phyloP scores from a whole-genome alignment of 1,140 invertebrate species.

The Pseudomyrmex dendroicus region DNA sequence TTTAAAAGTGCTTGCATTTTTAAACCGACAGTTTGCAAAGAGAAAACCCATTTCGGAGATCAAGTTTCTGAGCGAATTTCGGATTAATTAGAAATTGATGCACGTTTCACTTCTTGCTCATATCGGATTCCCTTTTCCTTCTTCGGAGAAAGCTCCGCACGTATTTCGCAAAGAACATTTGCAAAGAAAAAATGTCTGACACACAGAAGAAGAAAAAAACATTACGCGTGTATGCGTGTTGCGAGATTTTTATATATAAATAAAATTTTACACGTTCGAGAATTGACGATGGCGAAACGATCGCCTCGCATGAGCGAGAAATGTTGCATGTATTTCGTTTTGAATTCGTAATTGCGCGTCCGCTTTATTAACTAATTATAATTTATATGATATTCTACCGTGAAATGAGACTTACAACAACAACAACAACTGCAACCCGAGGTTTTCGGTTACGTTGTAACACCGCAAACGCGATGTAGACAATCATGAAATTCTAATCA shows the following conservation, averaged over 20 bases:
- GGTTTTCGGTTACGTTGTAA: conserved; percentile 16
- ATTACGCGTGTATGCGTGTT: too few species aligned
- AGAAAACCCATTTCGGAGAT: not conserved
- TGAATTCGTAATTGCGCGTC: not conserved
- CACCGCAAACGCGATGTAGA: conserved; percentile 26
- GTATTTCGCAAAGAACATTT: too few species aligned
- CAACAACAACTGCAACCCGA: not conserved
- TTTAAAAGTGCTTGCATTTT: conserved; percentile 63
- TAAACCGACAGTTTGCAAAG: conserved; percentile 20
- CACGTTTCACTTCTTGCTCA: conserved; percentile 10
- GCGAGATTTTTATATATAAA: too few species aligned
- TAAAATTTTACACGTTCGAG: too few species aligned
- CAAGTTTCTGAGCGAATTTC: not conserved
- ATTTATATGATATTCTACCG: not conserved
- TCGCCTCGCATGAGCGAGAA: not conserved
- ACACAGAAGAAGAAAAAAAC: too few species aligned
- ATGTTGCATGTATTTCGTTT: not conserved
- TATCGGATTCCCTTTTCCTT: conserved; percentile 31
- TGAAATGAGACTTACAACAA: conserved; percentile 32
- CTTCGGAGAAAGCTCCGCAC: conserved; percentile 1
- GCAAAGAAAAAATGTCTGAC: too few species aligned
- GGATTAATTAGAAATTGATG: conserved; percentile 51
- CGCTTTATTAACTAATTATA: conserved; percentile 43
- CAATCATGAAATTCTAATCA: conserved; percentile 60
- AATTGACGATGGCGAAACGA: too few species aligned